Evolutionary conservation across 2,888 invertebrate species (phyloP).

Genomic region (Dryococelus australis): DNA sequence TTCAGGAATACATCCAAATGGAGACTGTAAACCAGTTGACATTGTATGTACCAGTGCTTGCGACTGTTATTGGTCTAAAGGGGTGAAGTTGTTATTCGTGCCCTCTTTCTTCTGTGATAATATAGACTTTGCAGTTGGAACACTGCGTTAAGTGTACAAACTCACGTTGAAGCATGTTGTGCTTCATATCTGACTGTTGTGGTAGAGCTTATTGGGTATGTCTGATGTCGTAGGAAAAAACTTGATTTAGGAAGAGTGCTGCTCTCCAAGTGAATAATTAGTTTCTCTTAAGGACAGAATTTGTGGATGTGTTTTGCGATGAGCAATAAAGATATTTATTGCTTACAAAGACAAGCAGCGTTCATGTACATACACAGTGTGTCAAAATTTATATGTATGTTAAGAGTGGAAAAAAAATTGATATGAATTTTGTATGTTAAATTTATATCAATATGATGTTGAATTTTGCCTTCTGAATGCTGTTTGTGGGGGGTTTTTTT

Average conservation of each 20-base stretch:
- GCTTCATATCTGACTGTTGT: not conserved
- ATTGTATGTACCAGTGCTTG: not conserved
- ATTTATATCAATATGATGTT: not conserved
- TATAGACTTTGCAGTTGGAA: not conserved
- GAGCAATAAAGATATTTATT: not conserved
- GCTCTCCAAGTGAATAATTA: not conserved
- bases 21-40: not conserved
- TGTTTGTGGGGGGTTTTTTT: too few relatives aligned
- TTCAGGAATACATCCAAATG: not conserved
- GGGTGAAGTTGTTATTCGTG: not conserved
- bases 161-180: not conserved
- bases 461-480: too few relatives aligned
- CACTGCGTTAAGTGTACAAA: not conserved
- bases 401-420: not conserved
- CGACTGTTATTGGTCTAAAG: not conserved
- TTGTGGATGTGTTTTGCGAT: not conserved
- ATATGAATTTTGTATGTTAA: not conserved
- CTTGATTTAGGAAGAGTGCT: too few relatives aligned
- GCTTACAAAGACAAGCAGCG: not conserved
- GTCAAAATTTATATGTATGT: not conserved
- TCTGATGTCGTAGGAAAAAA: too few relatives aligned
- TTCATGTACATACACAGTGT: not conserved
- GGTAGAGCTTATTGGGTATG: not conserved
- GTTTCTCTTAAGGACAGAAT: not conserved
- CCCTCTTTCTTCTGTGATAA: conserved; percentile 8